These are phyloP conservation scores for Caenorhabditis angaria DNA, from an alignment of 2,888 invertebrate genomes.

Conservation along the genomic window DNA sequence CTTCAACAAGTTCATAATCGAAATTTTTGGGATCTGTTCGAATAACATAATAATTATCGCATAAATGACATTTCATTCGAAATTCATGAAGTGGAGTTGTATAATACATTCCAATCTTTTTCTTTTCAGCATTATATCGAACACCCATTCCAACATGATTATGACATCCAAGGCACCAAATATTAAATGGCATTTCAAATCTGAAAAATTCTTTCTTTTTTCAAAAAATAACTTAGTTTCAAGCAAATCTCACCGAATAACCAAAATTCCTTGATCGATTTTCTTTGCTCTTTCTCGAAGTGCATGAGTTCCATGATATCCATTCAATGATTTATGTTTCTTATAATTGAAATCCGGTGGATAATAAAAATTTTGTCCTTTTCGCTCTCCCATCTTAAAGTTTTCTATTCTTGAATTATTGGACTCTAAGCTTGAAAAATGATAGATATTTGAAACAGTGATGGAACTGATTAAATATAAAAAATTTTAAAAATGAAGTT, in stretches of 20 bases:
- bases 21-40: conserved; percentile 97
- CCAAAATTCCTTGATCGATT: conserved; percentile 90
- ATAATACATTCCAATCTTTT: conserved; percentile 90
- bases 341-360: conserved; percentile 98
- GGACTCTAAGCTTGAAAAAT: conserved; percentile 5
- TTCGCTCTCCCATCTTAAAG: conserved; percentile 85
- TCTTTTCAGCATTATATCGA: conserved; percentile 83
- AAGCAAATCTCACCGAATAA: conserved; percentile 79
- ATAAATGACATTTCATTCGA: conserved; percentile 97
- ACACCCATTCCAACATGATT: conserved; percentile 99
- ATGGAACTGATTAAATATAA: conserved; percentile 17
- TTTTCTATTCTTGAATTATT: too few relatives aligned
- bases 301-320: conserved; percentile 91
- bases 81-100: conserved; percentile 97
- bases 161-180: conserved; percentile 97
- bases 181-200: conserved; percentile 99
- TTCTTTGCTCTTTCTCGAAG: conserved; percentile 94
- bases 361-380: conserved; percentile 93
- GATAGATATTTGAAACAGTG: conserved; percentile 9
- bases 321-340: conserved; percentile 88
- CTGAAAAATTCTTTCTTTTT: conserved; percentile 66
- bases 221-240: not conserved
- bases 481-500: not conserved
- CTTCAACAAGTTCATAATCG: conserved; percentile 93
- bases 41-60: conserved; percentile 95